Percentiles rank a stretch among this genome's conserved stretches.
phyloP scores from a whole-genome alignment of 2,797 vertebrate species.

The Sciurus carolinensis region DNA sequence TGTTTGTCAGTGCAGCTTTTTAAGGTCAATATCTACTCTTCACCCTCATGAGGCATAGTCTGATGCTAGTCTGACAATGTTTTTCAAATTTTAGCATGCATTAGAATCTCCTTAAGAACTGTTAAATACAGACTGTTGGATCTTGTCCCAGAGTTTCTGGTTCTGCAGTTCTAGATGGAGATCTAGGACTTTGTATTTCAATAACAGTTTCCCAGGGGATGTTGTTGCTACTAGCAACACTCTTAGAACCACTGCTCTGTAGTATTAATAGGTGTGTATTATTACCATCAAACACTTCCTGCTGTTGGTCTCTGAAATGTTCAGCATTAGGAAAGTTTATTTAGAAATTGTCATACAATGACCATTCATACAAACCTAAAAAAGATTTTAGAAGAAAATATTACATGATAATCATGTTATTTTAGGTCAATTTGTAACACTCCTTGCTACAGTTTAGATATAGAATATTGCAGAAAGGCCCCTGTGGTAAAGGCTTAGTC shows the following conservation, averaged over 20 bases:
- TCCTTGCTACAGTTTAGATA: not conserved
- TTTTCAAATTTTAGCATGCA: not conserved
- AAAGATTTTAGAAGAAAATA: constrained; percentile 38
- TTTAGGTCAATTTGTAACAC: constrained; percentile 40
- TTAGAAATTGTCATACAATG: constrained; percentile 18
- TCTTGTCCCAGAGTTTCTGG: not conserved
- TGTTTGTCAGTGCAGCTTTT: not conserved
- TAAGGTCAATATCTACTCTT: not conserved
- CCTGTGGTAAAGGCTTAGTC: not conserved
- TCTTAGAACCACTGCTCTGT: not conserved
- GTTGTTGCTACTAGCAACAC: not conserved
- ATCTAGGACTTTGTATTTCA: not conserved
- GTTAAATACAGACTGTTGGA: not conserved
- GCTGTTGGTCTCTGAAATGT: not conserved
- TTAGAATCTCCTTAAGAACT: not conserved
- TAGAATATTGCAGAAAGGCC: not conserved
- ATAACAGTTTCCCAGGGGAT: not conserved
- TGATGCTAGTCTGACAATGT: not conserved
- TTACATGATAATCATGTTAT: constrained; percentile 2
- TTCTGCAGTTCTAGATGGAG: not conserved
- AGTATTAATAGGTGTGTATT: not conserved
- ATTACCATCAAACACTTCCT: not conserved
- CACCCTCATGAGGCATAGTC: not conserved
- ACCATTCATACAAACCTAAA: not conserved
- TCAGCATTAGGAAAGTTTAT: not conserved